Evolutionary conservation across 2,888 invertebrate species (phyloP), one percentile per base, ranked within the genome.

Genomic region (Erynnis tages): DNA sequence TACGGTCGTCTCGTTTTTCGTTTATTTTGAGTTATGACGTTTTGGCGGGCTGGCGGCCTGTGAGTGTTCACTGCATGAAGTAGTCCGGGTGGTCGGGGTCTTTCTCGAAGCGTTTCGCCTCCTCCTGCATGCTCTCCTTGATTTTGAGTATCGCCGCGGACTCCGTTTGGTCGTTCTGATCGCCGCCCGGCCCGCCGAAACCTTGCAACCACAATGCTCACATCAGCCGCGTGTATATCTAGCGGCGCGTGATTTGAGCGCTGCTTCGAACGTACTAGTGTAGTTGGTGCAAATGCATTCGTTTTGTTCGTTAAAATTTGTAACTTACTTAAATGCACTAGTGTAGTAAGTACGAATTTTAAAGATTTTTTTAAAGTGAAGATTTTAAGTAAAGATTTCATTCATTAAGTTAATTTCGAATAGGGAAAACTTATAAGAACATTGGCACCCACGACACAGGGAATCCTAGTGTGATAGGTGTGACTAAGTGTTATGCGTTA

Each of bases 121-220:
- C 99, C 90, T 99, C 98, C 91, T 99, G 98, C 98, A 99, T 98
- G 93, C 97, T 98, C 91, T 98, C 98, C 93, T 99, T 99, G 90
- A 99, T 99, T 93, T 99, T 99, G 91, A 98, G 93, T 91, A 99
- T 99, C 92, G 98, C 99, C 85, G 98, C 98, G 79, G 98, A 98
- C 93, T 98, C 98, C 82, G 96, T 98, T 92, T 98, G 97, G 92
- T 97, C 94, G 91, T 92, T 93, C 66, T 89, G 90, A 62, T 90
- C 90, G 56, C 88, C 90, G 61, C 90, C 89, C 19, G 90, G 90
- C 49, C 90, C 90, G 54, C 90, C 90, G 69, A 90, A 90, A 82
- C 90, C 90, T 83, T 65, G 34, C 54, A 55, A 57, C 59, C 58
- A 40, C 35, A 46, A 49, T 25, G 11, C 25, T 4, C 14, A n/a